A percentile compares a stretch with the other conserved stretches of the same genome.
These are phyloP conservation scores for Dicycla oo DNA, from an alignment of 2,888 invertebrate genomes.

Conservation along the genomic window DNA sequence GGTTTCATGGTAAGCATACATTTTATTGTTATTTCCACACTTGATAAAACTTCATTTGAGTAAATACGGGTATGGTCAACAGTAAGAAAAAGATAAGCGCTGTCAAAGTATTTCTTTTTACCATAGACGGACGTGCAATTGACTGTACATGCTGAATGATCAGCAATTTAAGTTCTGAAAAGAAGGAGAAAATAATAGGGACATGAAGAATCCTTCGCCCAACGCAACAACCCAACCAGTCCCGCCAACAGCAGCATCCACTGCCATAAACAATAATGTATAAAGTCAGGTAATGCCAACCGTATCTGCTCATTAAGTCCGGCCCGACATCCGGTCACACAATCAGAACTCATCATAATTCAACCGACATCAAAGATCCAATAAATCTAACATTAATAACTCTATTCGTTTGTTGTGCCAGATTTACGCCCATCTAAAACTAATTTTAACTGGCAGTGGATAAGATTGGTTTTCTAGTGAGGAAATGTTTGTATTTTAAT, in stretches of 20 bases:
- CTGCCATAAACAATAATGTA: constrained; percentile 51
- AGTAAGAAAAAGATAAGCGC: not conserved
- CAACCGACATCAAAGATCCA: constrained; percentile 76
- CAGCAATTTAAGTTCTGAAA: not conserved
- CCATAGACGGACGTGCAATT: not conserved
- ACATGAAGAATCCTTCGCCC: not conserved
- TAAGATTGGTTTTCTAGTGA: constrained; percentile 54
- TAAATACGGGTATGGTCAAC: not conserved
- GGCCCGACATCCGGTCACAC: constrained; percentile 71
- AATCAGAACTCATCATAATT: constrained; percentile 75
- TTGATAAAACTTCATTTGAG: not conserved
- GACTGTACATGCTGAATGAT: not conserved
- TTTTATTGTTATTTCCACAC: not conserved
- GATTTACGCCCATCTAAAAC: constrained; percentile 17
- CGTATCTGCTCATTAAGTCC: constrained; percentile 68
- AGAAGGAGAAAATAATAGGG: not conserved
- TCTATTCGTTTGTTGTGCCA: constrained; percentile 74
- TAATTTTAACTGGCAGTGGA: constrained; percentile 33
- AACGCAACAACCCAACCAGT: not conserved
- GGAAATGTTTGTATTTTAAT: constrained; percentile 70
- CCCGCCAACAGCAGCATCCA: constrained; percentile 8
- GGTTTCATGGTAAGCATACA: not conserved
- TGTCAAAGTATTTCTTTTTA: not conserved
- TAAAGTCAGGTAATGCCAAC: constrained; percentile 56
- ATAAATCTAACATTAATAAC: constrained; percentile 86